Conservation (phyloP, 2,888 invertebrate genomes). For the Trachelus stipa region DNA sequence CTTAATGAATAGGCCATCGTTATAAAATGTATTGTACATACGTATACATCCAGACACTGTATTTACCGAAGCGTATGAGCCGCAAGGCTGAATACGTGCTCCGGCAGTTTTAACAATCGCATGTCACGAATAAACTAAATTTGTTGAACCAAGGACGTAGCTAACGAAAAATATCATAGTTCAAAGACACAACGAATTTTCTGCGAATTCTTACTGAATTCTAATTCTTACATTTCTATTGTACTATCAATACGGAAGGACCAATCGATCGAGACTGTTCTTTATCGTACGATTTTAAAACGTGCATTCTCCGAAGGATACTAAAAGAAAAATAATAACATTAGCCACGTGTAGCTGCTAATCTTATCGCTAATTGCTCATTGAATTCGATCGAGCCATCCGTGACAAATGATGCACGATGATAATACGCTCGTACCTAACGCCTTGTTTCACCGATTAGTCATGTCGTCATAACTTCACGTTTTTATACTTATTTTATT, state of each 20-base stretch:
- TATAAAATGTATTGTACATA: neutral
- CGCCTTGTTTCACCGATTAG: neutral
- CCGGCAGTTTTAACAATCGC: neutral
- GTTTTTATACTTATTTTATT: neutral
- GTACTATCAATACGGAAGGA: neutral
- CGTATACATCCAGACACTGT: neutral
- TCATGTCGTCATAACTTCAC: neutral
- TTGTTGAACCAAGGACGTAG: neutral
- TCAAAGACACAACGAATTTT: neutral
- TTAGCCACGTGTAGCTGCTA: neutral
- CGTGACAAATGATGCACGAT: neutral
- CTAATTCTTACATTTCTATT: neutral
- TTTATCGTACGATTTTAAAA: neutral
- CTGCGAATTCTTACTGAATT: neutral
- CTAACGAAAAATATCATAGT: neutral
- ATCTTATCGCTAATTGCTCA: neutral
- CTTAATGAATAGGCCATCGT: conserved; percentile 2
- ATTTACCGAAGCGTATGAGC: neutral
- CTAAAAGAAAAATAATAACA: neutral
- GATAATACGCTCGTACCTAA: neutral
- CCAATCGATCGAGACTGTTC: neutral
- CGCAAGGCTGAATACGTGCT: neutral
- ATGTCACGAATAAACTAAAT: neutral
- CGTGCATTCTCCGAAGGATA: no score
- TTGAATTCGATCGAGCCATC: neutral